Evolutionary conservation across 2,797 vertebrate genomes (phyloP).

Genomic region (Pangasius larnaudii): DNA sequence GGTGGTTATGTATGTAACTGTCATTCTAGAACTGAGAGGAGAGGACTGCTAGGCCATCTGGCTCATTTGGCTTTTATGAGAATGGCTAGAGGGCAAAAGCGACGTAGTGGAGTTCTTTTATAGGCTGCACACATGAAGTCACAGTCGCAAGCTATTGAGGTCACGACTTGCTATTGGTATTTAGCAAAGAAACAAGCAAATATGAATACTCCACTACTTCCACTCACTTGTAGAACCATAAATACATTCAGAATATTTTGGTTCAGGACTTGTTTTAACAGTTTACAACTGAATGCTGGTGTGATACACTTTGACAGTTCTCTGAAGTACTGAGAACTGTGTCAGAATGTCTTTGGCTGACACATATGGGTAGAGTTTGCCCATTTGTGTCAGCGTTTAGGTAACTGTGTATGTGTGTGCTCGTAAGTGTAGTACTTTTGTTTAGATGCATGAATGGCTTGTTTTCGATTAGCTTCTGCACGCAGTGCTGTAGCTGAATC

Average conservation of each 20-base stretch:
- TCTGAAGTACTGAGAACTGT: neutral
- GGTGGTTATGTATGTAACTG: neutral
- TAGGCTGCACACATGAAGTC: neutral
- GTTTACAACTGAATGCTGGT: neutral
- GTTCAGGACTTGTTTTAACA: neutral
- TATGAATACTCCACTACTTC: neutral
- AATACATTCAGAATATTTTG: neutral
- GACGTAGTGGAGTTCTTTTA: neutral
- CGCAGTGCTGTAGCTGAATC: constrained; percentile 87
- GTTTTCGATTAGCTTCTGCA: constrained; percentile 91
- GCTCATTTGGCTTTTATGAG: neutral
- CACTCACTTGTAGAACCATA: neutral
- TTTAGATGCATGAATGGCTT: constrained; percentile 90
- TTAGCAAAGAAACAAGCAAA: neutral
- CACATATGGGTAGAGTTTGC: neutral
- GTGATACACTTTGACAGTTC: neutral
- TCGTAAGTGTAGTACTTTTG: constrained; percentile 79
- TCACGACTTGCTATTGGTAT: neutral
- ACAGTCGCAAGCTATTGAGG: neutral
- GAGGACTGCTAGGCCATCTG: neutral
- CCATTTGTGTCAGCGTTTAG: neutral
- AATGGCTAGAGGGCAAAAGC: neutral
- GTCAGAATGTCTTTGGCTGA: neutral
- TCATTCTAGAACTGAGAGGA: too few relatives aligned
- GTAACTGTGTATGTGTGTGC: too few relatives aligned